Evolutionary conservation across 2,888 invertebrate genomes (phyloP), one percentile per base, ranked within the genome.

Genomic region (Hylaea fasciaria): DNA sequence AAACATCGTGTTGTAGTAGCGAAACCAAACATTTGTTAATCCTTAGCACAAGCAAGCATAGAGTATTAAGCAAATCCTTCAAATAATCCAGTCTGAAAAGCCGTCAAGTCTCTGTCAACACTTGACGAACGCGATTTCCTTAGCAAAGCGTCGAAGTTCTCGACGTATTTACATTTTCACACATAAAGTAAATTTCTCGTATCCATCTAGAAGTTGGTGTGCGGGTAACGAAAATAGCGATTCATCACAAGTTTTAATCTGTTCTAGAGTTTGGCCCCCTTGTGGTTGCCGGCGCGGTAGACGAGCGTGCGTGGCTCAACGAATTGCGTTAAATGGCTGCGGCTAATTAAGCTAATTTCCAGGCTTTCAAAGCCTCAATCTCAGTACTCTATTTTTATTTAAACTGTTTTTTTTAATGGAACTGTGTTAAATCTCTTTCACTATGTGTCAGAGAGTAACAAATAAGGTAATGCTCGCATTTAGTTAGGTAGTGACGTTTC

Each of bases 161-260:
- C 75, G 73, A 76, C 82, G 82, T 91, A 90, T 91, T 90, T 89
- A 89, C 91, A 90, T 91, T 89, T 90, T 87, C 86, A 86, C 87
- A 89, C 85, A 87, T 86, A 85, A 87, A 89, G 87, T 86, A 86
- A 86, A 90, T 87, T 84, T 77, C 87, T 81, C 83, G 82, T 82
- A 85, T 83, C 61, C 56, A 53, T 62, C 83, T 79, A 80, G 79
- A 84, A 87, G 82, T 86, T 83, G 78, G 81, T 83, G 85, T 80
- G 81, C 73, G 77, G 80, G 77, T 80, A 86, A 85, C 81, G 87
- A 86, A 89, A 88, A 88, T 86, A 87, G 83, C 88, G 85, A 89
- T 89, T 89, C 89, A 87, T 88, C 88, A 89, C 83, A 89, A 90
- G 86, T 89, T 90, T 89, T 89, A 89, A 89, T 89, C 87, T 89